phyloP scores from a whole-genome alignment of 2,113 vertebrate genomes.

The Oryzias melastigma region DNA sequence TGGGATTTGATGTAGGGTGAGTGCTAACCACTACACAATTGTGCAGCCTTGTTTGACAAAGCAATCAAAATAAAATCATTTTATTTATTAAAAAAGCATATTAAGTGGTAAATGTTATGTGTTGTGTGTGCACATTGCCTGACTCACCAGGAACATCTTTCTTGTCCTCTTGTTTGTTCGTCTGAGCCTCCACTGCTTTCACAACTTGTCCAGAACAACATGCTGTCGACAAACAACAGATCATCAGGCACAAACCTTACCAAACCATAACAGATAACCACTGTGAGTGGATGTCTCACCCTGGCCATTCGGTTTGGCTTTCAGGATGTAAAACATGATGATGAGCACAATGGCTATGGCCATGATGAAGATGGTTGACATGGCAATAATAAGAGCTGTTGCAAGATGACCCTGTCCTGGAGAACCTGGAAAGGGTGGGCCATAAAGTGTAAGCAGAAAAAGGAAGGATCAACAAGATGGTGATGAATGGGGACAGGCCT shows the following conservation, averaged over 20 bases:
- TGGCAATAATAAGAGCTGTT: constrained; percentile 96
- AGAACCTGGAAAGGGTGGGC: constrained; percentile 77
- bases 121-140: constrained; percentile 8
- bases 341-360: constrained; percentile 97
- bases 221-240: constrained; percentile 71
- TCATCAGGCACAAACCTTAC: constrained; percentile 6
- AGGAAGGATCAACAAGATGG: background rate
- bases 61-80: too few species aligned
- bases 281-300: constrained; percentile 72
- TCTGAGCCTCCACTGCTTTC: constrained; percentile 87
- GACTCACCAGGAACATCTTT: constrained; percentile 88
- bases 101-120: too few species aligned
- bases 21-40: too few species aligned
- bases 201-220: constrained; percentile 90
- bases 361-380: constrained; percentile 99
- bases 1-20: too few species aligned
- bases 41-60: too few species aligned
- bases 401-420: constrained; percentile 92
- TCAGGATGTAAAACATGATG: constrained; percentile 98
- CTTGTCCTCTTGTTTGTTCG: constrained; percentile 90
- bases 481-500: background rate
- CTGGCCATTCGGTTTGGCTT: constrained; percentile 89
- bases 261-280: background rate
- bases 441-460: background rate
- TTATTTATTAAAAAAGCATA: too few species aligned